These are phyloP conservation scores for Setipinna tenuifilis DNA, from an alignment of 2,797 vertebrate genomes.

Conservation along the genomic window DNA sequence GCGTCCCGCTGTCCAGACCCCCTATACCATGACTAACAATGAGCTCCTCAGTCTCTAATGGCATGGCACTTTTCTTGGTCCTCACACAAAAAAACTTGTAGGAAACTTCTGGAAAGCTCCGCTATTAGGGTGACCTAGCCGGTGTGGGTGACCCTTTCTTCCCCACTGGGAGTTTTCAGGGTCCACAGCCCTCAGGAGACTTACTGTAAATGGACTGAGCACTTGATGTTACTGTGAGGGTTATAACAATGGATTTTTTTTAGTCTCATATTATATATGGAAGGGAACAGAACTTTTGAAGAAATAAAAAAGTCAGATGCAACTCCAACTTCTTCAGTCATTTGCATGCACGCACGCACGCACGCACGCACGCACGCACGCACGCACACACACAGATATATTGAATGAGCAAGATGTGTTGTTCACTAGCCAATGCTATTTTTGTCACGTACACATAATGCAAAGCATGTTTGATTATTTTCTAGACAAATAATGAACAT, in stretches of 20 bases:
- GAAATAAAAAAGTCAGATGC: background rate
- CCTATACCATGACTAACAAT: slow-evolving; percentile 3
- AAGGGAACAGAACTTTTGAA: background rate
- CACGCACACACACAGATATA: background rate
- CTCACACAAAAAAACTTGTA: background rate
- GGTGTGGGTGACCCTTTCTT: slow-evolving; percentile 4
- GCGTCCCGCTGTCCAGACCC: background rate
- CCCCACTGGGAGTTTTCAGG: background rate
- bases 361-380: background rate
- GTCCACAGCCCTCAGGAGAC: background rate
- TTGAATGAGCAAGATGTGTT: too few species aligned
- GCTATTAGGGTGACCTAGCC: background rate
- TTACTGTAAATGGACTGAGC: background rate
- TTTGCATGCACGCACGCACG: background rate
- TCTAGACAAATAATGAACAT: background rate
- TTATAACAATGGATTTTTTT: background rate
- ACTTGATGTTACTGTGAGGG: background rate
- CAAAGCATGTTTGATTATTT: background rate
- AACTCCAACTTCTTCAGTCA: background rate
- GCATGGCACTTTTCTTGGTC: background rate
- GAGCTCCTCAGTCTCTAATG: background rate
- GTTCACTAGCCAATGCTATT: too few species aligned
- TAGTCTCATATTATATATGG: background rate
- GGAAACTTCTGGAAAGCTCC: background rate
- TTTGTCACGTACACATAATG: background rate